phyloP scores from a whole-genome alignment of 2,797 vertebrate species.

The Percopsis omiscomaycus region DNA sequence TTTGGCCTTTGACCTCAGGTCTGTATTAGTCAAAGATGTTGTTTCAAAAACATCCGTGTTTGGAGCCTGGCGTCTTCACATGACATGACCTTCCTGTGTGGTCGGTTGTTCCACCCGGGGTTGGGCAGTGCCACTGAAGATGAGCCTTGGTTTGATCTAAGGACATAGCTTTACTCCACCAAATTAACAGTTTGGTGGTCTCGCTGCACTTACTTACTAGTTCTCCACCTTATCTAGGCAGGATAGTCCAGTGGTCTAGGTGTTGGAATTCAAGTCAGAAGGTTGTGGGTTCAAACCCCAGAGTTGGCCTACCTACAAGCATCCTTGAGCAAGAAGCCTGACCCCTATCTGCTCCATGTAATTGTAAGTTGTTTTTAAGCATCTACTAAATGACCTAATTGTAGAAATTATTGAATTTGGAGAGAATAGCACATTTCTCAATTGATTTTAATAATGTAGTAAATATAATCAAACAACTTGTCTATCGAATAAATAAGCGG shows the following conservation, averaged over 20 bases:
- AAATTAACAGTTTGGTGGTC: conserved; percentile 12
- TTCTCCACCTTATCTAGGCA: not conserved
- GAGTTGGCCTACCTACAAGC: too few relatives aligned
- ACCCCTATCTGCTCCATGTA: not conserved
- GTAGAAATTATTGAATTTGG: not conserved
- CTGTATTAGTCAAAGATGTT: conserved; percentile 54
- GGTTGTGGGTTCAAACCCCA: too few relatives aligned
- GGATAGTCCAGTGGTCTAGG: too few relatives aligned
- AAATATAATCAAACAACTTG: not conserved
- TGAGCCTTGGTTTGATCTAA: conserved; percentile 29
- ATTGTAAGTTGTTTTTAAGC: not conserved
- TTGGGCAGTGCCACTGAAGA: conserved; percentile 10
- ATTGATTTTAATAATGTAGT: not conserved
- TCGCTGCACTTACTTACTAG: conserved; percentile 17
- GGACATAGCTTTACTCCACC: conserved; percentile 31
- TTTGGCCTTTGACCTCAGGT: conserved; percentile 59
- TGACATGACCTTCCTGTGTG: conserved; percentile 51
- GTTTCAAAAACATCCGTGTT: conserved; percentile 46
- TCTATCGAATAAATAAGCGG: conserved; percentile 9
- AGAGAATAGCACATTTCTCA: conserved; percentile 7
- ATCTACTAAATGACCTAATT: too few relatives aligned
- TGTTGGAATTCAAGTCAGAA: too few relatives aligned
- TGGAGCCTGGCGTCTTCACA: conserved; percentile 45
- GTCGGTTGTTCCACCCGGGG: conserved; percentile 14
- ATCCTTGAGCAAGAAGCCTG: too few relatives aligned